Evolutionary conservation across 2,797 vertebrate genomes (phyloP), one percentile per base, ranked within the genome.

Genomic region (Paguma larvata): DNA sequence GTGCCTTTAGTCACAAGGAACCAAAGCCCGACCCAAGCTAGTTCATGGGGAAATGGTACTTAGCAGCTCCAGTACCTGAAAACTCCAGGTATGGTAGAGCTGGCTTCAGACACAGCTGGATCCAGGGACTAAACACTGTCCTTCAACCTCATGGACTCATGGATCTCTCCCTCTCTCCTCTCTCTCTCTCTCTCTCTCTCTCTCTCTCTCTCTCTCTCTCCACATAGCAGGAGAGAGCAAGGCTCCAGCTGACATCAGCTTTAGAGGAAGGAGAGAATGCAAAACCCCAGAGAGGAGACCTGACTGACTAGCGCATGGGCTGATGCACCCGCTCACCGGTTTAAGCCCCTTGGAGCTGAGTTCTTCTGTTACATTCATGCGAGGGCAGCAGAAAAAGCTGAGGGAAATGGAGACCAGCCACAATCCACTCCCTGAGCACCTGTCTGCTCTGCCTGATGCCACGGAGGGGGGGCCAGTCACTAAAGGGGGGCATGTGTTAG

Each of bases 401-500:
- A 59, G 41, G 72, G 65, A n/a, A 59, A 10, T 34, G 48, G 23
- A 80, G 46, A 70, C 8, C 44, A 83, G 53, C 38, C 63, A 2
- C 27, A 8, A 2, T 1, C 73, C 34, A 25, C 41, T 48, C 67
- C 44, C 44, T 38, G 48, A 8, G 7, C 30, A 4, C 32, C 38
- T 13, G 0, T 44, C 56, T 16, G 18, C 23, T 38, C 75, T 12
- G 19, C 38, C 73, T 67, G 77, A 48, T 16, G 7, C 53, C 85
- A 48, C 79, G 63, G 62, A 73, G 13, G 25, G 34, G 34, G 3
- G 30, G 48, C 27, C 67, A 4, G 9, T 2, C 9, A 85, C n/a
- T 41, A 32, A 30, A 18, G n/a, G 7, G 4, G 56, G 2, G 0
- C 27, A 77, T 83, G n/a, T 7, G 4, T 11, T 46, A 9, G 8